Evolutionary conservation across 2,888 invertebrate species (phyloP).

Genomic region (Drosophila algonquin): DNA sequence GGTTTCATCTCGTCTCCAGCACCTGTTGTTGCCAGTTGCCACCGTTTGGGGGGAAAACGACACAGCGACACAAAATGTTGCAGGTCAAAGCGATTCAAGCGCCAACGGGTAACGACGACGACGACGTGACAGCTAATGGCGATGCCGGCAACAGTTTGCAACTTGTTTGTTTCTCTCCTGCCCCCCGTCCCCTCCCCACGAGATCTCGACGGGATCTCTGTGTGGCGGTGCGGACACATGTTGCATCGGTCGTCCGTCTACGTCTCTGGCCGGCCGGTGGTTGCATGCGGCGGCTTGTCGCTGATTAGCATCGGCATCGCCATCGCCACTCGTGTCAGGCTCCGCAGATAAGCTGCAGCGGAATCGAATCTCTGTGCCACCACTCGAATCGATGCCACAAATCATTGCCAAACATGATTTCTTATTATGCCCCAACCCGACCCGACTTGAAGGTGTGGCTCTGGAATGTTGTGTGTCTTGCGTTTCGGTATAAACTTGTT

Average conservation of each 20-base stretch:
- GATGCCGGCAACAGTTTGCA: constrained; percentile 28
- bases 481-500: constrained; percentile 30
- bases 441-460: constrained; percentile 37
- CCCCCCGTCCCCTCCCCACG: neutral
- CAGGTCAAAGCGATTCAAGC: constrained; percentile 52
- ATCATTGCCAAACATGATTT: constrained; percentile 73
- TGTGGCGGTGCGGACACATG: constrained; percentile 51
- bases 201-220: neutral
- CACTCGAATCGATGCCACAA: constrained; percentile 61
- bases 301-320: constrained; percentile 69
- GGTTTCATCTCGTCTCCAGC: constrained; percentile 39
- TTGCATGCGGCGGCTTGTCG: constrained; percentile 57
- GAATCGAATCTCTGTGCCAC: neutral
- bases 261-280: constrained; percentile 6
- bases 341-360: constrained; percentile 54
- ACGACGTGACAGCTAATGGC: constrained; percentile 47
- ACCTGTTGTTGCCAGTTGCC: constrained; percentile 40
- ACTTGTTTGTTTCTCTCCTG: constrained; percentile 29
- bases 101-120: constrained; percentile 24
- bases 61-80: constrained; percentile 41
- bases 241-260: constrained; percentile 39
- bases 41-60: constrained; percentile 21
- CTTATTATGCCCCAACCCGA: constrained; percentile 47
- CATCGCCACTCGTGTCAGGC: constrained; percentile 60
- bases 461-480: constrained; percentile 42